phyloP scores from a whole-genome alignment of 2,797 vertebrate species.

The Sitta carolinensis region DNA sequence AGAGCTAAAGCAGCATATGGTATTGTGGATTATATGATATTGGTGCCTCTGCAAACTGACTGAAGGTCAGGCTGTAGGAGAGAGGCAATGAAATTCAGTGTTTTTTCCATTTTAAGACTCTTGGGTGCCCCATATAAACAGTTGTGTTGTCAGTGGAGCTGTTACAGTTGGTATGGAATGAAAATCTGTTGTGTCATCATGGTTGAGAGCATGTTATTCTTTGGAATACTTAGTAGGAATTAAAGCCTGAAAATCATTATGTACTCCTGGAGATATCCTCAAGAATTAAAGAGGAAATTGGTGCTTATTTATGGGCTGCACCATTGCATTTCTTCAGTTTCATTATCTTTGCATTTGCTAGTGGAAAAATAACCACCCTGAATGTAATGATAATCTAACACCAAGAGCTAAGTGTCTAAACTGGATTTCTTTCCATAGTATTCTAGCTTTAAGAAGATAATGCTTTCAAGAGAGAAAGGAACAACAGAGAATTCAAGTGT shows the following conservation, averaged over 20 bases:
- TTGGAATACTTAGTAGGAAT: not conserved
- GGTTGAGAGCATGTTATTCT: not conserved
- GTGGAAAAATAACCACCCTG: not conserved
- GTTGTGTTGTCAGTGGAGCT: not conserved
- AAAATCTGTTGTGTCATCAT: not conserved
- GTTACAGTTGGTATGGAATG: not conserved
- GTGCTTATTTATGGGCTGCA: not conserved
- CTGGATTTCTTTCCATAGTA: not conserved
- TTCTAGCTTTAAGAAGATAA: not conserved
- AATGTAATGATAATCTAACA: not conserved
- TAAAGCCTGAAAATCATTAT: not conserved
- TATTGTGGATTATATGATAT: not conserved
- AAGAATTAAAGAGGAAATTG: not conserved
- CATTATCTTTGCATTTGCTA: not conserved
- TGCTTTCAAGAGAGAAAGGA: not conserved
- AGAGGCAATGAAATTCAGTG: not conserved
- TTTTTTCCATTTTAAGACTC: not conserved
- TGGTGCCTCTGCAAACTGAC: not conserved
- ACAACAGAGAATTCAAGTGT: not conserved
- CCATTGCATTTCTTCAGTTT: not conserved
- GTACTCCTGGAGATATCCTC: not conserved
- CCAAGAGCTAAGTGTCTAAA: not conserved
- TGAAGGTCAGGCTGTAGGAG: not conserved
- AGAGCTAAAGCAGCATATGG: not conserved
- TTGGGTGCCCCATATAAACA: not conserved